Conservation (phyloP, 2,888 invertebrate genomes). For the Tenodera sinensis region DNA sequence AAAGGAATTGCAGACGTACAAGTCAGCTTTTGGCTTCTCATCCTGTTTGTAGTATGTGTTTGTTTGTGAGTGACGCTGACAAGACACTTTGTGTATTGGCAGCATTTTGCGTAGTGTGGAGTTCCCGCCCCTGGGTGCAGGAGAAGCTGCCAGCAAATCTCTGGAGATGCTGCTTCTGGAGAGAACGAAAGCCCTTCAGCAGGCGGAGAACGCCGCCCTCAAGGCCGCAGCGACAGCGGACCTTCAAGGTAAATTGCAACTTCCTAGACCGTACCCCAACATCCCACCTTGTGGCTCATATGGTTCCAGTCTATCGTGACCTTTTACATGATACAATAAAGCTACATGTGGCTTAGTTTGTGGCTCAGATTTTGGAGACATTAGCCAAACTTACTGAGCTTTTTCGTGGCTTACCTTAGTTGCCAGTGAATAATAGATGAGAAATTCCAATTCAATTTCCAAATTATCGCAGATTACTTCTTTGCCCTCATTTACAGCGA, state of each 20-base stretch:
- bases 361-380: too few relatives aligned
- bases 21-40: not conserved
- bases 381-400: too few relatives aligned
- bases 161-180: conserved; percentile 74
- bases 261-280: not conserved
- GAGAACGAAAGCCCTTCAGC: conserved; percentile 65
- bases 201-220: conserved; percentile 12
- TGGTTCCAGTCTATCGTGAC: not conserved
- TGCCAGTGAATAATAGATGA: too few relatives aligned
- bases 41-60: not conserved
- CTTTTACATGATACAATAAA: too few relatives aligned
- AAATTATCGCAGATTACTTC: too few relatives aligned
- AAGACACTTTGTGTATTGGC: not conserved
- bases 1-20: not conserved
- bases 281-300: not conserved
- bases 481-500: too few relatives aligned
- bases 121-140: conserved; percentile 35
- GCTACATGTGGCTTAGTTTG: too few relatives aligned
- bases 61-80: not conserved
- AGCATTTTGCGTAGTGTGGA: conserved; percentile 27
- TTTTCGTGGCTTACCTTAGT: too few relatives aligned
- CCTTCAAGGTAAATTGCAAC: conserved; percentile 41
- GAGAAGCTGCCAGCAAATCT: conserved; percentile 49
- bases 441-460: too few relatives aligned
- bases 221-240: conserved; percentile 36